Evolutionary conservation across 2,888 invertebrate species (phyloP).

Genomic region (Poecilobothrus nobilitatus): DNA sequence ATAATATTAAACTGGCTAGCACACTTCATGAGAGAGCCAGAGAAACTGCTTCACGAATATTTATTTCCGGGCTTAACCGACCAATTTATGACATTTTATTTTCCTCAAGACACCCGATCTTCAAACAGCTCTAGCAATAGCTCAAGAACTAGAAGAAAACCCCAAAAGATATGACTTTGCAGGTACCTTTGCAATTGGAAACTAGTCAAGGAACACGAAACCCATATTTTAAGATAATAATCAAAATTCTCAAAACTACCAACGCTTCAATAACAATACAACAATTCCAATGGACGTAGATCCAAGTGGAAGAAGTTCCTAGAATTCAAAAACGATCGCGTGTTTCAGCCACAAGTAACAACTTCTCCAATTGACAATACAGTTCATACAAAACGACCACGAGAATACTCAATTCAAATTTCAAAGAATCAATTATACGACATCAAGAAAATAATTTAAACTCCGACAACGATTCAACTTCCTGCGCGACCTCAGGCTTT

Average conservation of each 20-base stretch:
- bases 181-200: neutral
- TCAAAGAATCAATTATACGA: too few species aligned
- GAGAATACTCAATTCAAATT: neutral
- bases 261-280: too few species aligned
- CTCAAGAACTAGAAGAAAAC: too few species aligned
- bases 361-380: neutral
- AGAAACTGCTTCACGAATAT: slow-evolving; percentile 20
- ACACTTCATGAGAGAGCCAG: slow-evolving; percentile 18
- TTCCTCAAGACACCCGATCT: slow-evolving; percentile 18
- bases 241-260: too few species aligned
- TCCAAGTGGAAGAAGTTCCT: too few species aligned
- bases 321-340: neutral
- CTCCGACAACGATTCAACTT: neutral
- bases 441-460: too few species aligned
- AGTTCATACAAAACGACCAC: neutral
- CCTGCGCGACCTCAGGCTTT: neutral
- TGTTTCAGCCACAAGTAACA: too few species aligned
- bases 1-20: slow-evolving; percentile 16
- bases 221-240: too few species aligned
- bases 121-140: slow-evolving; percentile 19
- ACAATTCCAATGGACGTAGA: too few species aligned
- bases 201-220: neutral
- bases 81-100: slow-evolving; percentile 21
- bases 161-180: too few species aligned
- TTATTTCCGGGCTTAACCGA: slow-evolving; percentile 17